These are phyloP conservation scores for Pseudopleuronectes americanus DNA, from an alignment of 2,797 vertebrate species.

Conservation along the genomic window DNA sequence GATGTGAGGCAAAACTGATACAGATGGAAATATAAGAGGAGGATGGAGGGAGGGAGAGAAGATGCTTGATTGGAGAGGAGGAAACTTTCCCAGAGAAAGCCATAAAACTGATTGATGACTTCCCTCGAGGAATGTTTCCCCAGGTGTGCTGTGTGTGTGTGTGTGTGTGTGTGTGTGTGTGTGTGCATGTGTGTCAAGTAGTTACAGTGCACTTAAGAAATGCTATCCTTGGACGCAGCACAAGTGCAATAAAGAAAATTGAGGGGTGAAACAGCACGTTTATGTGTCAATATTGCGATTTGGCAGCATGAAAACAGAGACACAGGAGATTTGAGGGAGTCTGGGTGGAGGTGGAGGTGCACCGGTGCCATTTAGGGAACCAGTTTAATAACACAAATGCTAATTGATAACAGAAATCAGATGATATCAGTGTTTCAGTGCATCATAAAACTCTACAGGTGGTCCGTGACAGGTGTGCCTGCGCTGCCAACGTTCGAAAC, in stretches of 20 bases:
- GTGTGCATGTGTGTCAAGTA: slow-evolving; percentile 42
- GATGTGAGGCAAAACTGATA: slow-evolving; percentile 82
- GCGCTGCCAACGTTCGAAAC: slow-evolving; percentile 56
- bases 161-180: slow-evolving; percentile 17
- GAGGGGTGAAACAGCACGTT: slow-evolving; percentile 70
- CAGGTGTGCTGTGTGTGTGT: slow-evolving; percentile 77
- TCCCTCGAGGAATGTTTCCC: slow-evolving; percentile 86
- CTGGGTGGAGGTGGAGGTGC: slow-evolving; percentile 23
- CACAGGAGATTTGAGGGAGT: slow-evolving; percentile 47
- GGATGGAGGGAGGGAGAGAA: slow-evolving; percentile 53
- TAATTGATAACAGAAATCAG: slow-evolving; percentile 53
- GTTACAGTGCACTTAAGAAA: slow-evolving; percentile 71
- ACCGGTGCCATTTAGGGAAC: slow-evolving; percentile 31
- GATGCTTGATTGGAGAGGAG: slow-evolving; percentile 81
- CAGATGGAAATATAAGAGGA: slow-evolving; percentile 81
- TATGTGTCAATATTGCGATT: slow-evolving; percentile 67
- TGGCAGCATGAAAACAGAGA: slow-evolving; percentile 53
- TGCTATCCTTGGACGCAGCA: slow-evolving; percentile 81
- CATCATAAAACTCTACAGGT: slow-evolving; percentile 46
- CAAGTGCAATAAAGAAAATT: slow-evolving; percentile 82
- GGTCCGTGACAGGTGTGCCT: slow-evolving; percentile 50
- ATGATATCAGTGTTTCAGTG: slow-evolving; percentile 23
- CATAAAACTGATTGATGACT: slow-evolving; percentile 89
- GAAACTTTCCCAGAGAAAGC: slow-evolving; percentile 84
- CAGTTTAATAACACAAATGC: slow-evolving; percentile 33